phyloP scores from a whole-genome alignment of 2,797 vertebrate genomes.

The Chelmon rostratus region DNA sequence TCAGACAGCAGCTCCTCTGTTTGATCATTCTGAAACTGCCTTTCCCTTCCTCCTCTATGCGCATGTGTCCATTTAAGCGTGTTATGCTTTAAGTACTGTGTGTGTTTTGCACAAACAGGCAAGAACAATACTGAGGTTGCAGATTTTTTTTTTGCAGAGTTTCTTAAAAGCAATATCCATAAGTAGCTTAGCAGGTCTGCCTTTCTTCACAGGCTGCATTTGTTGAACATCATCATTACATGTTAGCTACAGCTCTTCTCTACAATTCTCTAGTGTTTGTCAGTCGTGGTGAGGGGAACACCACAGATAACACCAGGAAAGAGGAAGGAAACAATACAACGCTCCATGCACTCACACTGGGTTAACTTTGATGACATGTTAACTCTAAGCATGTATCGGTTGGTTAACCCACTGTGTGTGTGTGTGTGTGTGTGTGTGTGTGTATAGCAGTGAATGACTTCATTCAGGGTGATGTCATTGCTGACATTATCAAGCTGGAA shows the following conservation, averaged over 20 bases:
- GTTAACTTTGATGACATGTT: background rate
- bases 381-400: background rate
- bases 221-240: background rate
- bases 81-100: background rate
- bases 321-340: background rate
- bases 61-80: background rate
- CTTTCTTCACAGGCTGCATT: background rate
- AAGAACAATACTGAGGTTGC: background rate
- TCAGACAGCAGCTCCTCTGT: conserved; percentile 19
- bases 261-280: conserved; percentile 3
- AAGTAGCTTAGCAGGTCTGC: background rate
- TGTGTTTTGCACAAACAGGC: conserved; percentile 16
- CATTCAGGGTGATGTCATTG: conserved; percentile 88
- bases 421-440: conserved; percentile 4
- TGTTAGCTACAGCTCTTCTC: background rate
- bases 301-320: background rate
- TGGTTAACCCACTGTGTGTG: conserved; percentile 15
- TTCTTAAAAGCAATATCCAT: conserved; percentile 4
- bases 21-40: conserved; percentile 48
- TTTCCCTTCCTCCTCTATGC: conserved; percentile 54
- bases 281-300: background rate
- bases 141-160: background rate
- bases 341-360: background rate
- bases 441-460: conserved; percentile 82
- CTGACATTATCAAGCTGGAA: conserved; percentile 86